Base-by-base conservation (phyloP, 2,113 vertebrate genomes). In the Misgurnus anguillicaudatus region DNA sequence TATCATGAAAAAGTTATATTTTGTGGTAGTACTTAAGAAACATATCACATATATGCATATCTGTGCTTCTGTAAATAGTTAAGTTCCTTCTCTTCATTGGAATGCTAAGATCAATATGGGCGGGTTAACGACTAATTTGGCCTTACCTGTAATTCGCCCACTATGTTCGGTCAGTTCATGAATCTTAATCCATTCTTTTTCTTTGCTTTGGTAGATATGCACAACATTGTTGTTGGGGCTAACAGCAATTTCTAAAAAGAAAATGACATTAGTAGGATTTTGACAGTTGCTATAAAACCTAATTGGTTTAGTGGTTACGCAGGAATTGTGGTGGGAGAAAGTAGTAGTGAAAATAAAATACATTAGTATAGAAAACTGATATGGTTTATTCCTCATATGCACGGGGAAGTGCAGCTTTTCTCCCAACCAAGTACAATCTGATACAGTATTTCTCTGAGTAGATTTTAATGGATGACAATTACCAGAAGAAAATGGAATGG, bases 101-200 rank as follows among this genome's bases (percentile, higher is more conserved):
- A 77, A 21, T 3, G 21, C 58, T 62, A 14, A 47, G 61, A 75
- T 63, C 10, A 42, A 51, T 78, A 53, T 77, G 39, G n/a, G 55
- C 55, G 47, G 31, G 51, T 48, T 76, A 69, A 66, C 71, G 72
- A 79, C 65, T 85, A 80, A 82, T 61, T 53, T 78, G n/a, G 53
- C 14, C 14, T 62, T 71, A 94, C 93, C 93, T 87, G 93, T 94
- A 82, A 94, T 93, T 0, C 91, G 89, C 9, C 93, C 93, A 16
- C 91, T 94, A 88, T 94, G 93, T 78, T 94, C 93, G 0, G 80
- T 91, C 61, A 94, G 88, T 80, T 93, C 93, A 2, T 94, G 91
- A 81, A 92, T 91, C 82, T 93, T 93, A 9, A 38, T 51, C 93
- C 93, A 94, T 0, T 91, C 91, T 57, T 91, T 91, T 36, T 85